Evolutionary conservation across 1,140 invertebrate genomes (phyloP).

Genomic region (Pseudoatta argentina): DNA sequence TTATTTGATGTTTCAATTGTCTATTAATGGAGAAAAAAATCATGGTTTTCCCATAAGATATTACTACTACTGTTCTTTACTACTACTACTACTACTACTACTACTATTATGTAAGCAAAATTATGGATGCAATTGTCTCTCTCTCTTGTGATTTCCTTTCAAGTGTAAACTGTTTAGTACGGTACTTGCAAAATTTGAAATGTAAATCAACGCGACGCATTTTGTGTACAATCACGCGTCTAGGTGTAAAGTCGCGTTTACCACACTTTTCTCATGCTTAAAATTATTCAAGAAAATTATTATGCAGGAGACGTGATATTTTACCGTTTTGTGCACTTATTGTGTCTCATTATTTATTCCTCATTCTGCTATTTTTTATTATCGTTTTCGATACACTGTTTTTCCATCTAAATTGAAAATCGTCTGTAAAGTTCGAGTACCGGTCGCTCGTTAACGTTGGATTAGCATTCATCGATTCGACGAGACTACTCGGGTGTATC

Average conservation of each 20-base stretch:
- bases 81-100: too few relatives aligned
- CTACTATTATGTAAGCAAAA: neutral
- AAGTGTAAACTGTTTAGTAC: neutral
- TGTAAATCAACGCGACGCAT: conserved; percentile 16
- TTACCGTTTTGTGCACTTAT: neutral
- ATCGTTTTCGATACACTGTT: neutral
- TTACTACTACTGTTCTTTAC: too few relatives aligned
- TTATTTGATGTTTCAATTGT: neutral
- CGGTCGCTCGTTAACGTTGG: conserved; percentile 45
- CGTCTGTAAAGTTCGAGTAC: conserved; percentile 33
- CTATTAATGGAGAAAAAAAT: neutral
- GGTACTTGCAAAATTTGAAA: conserved; percentile 15
- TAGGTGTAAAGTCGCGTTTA: neutral
- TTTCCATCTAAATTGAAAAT: conserved; percentile 39
- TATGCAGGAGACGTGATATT: too few relatives aligned
- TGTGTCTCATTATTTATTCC: neutral
- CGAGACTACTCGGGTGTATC: conserved; percentile 30
- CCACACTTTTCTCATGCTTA: neutral
- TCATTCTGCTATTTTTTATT: neutral
- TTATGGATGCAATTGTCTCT: neutral
- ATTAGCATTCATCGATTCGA: conserved; percentile 75
- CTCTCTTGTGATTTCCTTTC: neutral
- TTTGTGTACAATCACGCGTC: neutral
- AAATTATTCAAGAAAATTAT: neutral
- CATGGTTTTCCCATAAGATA: neutral